Percentiles rank a stretch among this genome's conserved stretches.
phyloP scores from a whole-genome alignment of 2,888 invertebrate genomes.

The Xylocampa areola region DNA sequence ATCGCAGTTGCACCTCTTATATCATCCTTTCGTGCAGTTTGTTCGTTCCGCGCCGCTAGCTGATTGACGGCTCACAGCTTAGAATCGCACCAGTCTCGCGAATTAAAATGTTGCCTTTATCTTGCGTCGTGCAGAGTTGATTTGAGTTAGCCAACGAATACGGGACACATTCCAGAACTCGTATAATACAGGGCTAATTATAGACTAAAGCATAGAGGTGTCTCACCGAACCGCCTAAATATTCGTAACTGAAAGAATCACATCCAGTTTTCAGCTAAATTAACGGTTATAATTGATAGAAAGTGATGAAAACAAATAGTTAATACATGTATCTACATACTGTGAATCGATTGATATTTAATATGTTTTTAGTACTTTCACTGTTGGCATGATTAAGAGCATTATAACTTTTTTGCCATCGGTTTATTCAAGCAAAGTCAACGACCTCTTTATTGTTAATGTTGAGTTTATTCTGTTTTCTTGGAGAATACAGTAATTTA shows the following conservation, averaged over 20 bases:
- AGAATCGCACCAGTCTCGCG: slow-evolving; percentile 28
- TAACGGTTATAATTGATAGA: slow-evolving; percentile 3
- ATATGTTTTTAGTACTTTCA: slow-evolving; percentile 23
- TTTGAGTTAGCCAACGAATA: slow-evolving; percentile 41
- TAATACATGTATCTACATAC: no score
- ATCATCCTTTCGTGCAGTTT: slow-evolving; percentile 49
- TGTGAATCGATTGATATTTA: no score
- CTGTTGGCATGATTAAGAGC: slow-evolving; percentile 13
- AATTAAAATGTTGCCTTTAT: slow-evolving; percentile 40
- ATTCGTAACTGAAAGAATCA: slow-evolving; percentile 43
- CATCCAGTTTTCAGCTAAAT: slow-evolving; percentile 24
- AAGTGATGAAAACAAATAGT: slow-evolving; percentile 2
- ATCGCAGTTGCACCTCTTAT: slow-evolving; percentile 43
- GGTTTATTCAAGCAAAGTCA: slow-evolving; percentile 21
- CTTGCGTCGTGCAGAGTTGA: slow-evolving; percentile 40
- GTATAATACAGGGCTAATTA: slow-evolving; percentile 57
- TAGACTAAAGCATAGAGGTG: slow-evolving; percentile 51
- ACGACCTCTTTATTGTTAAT: slow-evolving; percentile 17
- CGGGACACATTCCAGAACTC: slow-evolving; percentile 62
- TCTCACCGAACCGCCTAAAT: slow-evolving; percentile 48
- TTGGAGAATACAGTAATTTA: no score
- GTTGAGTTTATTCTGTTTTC: no score
- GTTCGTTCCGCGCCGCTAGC: slow-evolving; percentile 46
- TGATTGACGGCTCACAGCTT: slow-evolving; percentile 46
- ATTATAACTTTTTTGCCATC: slow-evolving; percentile 2